Evolutionary conservation across 2,113 vertebrate genomes (phyloP).

Genomic region (Sebastes fasciatus): DNA sequence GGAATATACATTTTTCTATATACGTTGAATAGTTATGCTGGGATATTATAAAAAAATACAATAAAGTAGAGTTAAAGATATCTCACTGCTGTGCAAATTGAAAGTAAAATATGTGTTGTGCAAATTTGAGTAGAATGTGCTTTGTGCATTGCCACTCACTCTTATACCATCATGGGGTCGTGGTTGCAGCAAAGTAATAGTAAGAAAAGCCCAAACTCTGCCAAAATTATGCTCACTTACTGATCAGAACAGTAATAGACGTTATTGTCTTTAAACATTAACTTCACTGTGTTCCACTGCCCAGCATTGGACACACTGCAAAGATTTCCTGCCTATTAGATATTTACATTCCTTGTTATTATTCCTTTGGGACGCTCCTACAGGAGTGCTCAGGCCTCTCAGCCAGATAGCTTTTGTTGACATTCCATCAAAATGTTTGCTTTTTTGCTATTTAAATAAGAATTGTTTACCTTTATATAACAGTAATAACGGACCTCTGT

Average conservation of each 20-base stretch:
- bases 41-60: background rate
- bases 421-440: background rate
- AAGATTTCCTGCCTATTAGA: background rate
- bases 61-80: too few species aligned
- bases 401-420: background rate
- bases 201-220: background rate
- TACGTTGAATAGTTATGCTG: background rate
- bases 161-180: background rate
- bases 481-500: background rate
- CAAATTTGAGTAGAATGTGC: too few species aligned
- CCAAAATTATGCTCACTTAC: background rate
- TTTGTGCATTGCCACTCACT: too few species aligned
- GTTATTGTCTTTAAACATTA: constrained; percentile 7
- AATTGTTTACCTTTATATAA: background rate
- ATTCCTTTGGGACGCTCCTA: background rate
- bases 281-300: background rate
- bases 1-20: background rate
- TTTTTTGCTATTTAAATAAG: background rate
- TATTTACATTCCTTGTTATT: background rate
- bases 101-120: too few species aligned
- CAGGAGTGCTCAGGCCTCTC: background rate
- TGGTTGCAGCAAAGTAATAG: background rate
- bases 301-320: background rate
- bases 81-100: too few species aligned
- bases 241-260: background rate